These are phyloP conservation scores for Lepus americanus DNA, from an alignment of 2,113 vertebrate species.

Conservation along the genomic window DNA sequence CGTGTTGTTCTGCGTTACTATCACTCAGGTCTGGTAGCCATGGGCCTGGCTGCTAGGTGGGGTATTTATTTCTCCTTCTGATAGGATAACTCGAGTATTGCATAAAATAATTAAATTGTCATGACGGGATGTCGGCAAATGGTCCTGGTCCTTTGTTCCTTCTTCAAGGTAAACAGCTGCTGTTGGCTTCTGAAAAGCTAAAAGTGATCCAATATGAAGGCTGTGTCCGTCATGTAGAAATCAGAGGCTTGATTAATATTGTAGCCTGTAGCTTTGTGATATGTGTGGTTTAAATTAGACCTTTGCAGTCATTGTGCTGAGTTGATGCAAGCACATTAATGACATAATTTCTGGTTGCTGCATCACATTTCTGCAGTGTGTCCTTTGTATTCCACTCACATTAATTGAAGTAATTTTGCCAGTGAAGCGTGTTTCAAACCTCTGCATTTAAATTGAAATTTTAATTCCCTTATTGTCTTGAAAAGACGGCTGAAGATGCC, in stretches of 20 bases:
- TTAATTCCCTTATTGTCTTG: conserved; percentile 94
- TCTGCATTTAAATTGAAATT: conserved; percentile 95
- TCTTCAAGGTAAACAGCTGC: conserved; percentile 85
- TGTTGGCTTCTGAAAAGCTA: conserved; percentile 77
- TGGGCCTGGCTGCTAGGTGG: conserved; percentile 66
- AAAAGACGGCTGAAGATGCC: conserved; percentile 89
- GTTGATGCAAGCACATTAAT: conserved; percentile 84
- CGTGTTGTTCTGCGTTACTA: background rate
- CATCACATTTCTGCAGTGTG: conserved; percentile 86
- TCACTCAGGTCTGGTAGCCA: conserved; percentile 25
- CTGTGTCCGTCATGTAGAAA: conserved; percentile 72
- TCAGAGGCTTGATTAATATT: conserved; percentile 83
- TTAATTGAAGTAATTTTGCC: conserved; percentile 94
- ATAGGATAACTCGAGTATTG: conserved; percentile 71
- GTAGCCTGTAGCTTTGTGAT: conserved; percentile 85
- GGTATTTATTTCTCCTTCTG: conserved; percentile 78
- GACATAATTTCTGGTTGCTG: conserved; percentile 88
- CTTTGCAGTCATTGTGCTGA: conserved; percentile 80
- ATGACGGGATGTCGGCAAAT: conserved; percentile 75
- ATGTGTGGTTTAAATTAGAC: conserved; percentile 77
- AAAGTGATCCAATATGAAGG: conserved; percentile 69
- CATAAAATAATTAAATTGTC: conserved; percentile 84
- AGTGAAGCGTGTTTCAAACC: conserved; percentile 92
- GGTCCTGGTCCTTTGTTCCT: conserved; percentile 81
- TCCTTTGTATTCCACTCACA: conserved; percentile 92